Conservation (phyloP, 2,113 vertebrate species). For the Oryzias celebensis region DNA sequence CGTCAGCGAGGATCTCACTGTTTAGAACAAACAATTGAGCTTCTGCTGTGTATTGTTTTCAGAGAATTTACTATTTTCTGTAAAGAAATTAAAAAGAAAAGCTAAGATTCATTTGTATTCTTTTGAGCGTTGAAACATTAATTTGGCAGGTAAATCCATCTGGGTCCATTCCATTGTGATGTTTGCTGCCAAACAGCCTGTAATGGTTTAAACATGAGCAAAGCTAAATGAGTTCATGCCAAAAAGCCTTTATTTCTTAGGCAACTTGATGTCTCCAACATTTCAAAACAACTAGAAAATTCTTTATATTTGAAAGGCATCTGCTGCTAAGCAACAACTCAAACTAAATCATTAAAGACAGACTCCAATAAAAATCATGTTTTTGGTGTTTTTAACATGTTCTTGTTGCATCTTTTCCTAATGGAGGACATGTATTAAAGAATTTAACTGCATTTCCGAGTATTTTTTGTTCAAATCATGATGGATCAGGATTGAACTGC, state of each 20-base stretch:
- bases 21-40: conserved; percentile 5
- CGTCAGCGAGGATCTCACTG: not conserved
- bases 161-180: conserved; percentile 15
- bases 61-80: not conserved
- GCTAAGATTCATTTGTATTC: not conserved
- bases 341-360: too few relatives aligned
- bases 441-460: too few relatives aligned
- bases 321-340: too few relatives aligned
- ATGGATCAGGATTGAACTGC: too few relatives aligned
- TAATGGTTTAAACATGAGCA: conserved; percentile 21
- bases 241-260: conserved; percentile 20
- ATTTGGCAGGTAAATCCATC: conserved; percentile 26
- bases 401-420: too few relatives aligned
- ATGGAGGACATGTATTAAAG: too few relatives aligned
- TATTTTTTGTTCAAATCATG: too few relatives aligned
- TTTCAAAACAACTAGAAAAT: too few relatives aligned
- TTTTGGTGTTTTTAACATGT: too few relatives aligned
- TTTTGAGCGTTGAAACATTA: conserved; percentile 1
- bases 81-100: not conserved
- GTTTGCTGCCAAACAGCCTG: conserved; percentile 38
- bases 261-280: not conserved
- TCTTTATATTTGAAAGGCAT: too few relatives aligned
- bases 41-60: not conserved
- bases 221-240: conserved; percentile 2
- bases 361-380: too few relatives aligned